phyloP scores from a whole-genome alignment of 2,888 invertebrate species.

The Chrysina gloriosa region DNA sequence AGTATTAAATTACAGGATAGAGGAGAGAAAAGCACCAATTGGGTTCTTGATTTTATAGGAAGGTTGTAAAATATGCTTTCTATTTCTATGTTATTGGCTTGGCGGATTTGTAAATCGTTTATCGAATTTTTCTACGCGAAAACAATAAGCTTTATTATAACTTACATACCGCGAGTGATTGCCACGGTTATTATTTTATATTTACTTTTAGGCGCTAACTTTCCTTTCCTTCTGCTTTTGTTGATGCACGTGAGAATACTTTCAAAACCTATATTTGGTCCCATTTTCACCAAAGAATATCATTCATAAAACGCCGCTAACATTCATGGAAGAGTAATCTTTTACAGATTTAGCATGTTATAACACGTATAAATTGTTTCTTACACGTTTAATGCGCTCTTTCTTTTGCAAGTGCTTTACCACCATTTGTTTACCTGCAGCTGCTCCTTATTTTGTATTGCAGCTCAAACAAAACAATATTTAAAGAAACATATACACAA shows the following conservation, averaged over 20 bases:
- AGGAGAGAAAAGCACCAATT: constrained; percentile 17
- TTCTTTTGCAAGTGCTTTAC: too few species aligned
- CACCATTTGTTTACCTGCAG: too few species aligned
- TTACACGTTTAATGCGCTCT: too few species aligned
- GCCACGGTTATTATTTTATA: constrained; percentile 3
- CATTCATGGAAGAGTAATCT: too few species aligned
- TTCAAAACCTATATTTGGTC: constrained; percentile 16
- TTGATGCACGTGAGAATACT: constrained; percentile 2
- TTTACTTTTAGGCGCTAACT: constrained; percentile 22
- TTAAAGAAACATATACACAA: too few species aligned
- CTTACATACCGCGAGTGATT: constrained; percentile 5
- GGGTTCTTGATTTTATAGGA: constrained; percentile 4
- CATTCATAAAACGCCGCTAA: too few species aligned
- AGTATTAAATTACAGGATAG: constrained; percentile 15
- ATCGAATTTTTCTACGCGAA: background rate
- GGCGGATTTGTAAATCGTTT: constrained; percentile 4
- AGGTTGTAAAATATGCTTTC: constrained; percentile 19
- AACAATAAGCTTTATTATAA: constrained; percentile 6
- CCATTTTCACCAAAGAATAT: background rate
- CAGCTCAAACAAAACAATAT: too few species aligned
- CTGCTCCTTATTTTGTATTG: too few species aligned
- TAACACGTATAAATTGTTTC: too few species aligned
- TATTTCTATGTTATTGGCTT: constrained; percentile 1
- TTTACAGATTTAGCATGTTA: too few species aligned
- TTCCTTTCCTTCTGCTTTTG: background rate